Base-by-base conservation (phyloP, 2,113 vertebrate genomes). In the Cranoglanis bouderius region DNA sequence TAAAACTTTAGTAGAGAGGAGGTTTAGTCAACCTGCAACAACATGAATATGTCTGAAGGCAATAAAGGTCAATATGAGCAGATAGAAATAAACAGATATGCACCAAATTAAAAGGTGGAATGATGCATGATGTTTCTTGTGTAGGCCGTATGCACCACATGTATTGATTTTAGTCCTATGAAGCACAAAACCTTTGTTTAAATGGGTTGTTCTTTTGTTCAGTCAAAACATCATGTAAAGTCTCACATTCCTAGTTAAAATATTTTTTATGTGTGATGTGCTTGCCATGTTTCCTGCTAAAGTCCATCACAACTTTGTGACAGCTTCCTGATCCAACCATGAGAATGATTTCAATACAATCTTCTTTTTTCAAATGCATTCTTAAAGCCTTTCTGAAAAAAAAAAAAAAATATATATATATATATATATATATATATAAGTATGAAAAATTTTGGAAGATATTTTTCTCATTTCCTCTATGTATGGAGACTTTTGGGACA, bases 141-240 rank as follows among this genome's bases (percentile, higher is more conserved):
- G 35, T 63, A n/a, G 32, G 82, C 21, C 1, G 38, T 40, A 26
- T 43, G 24, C 70, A n/a, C 21, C 57, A 9, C 29, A 38, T 29
- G 16, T 75, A 77, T 86, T 61, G 70, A 77, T 77, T 59, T 46
- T 46, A 46, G 55, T 40, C 14, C 63, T 72, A 9, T 53, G n/a
- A 43, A 53, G 35, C 51, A 38, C 84, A 74, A 53, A 70, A 46
- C 46, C 38, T 51, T 85, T 85, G 83, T 70, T 85, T 70, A 51
- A 85, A 43, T 24, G n/a, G 24, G 72, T 75, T 18, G 8, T 46
- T n/a, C 12, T 74, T 40, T 75, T 85, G 65, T 67, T 85, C 43
- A 72, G 24, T 3, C 9, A 46, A 46, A 75, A 26, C 9, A 13
- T 75, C 19, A 46, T 74, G 72, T 40, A 74, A 19, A 43, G 21